Evolutionary conservation across 2,113 vertebrate genomes (phyloP).

Genomic region (Antechinus stuartii): DNA sequence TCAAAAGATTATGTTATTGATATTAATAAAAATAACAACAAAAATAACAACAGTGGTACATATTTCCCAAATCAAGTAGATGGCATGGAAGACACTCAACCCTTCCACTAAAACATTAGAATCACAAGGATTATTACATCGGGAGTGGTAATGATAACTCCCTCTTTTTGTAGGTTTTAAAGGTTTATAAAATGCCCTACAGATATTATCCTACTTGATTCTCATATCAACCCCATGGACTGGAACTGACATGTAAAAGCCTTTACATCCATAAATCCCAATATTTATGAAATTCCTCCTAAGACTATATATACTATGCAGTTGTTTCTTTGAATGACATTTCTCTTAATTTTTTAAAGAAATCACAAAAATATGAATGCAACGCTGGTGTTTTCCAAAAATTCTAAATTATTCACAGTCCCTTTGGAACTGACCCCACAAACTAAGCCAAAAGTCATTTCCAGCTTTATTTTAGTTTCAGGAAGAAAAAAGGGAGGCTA

Average conservation of each 20-base stretch:
- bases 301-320: neutral
- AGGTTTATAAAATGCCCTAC: neutral
- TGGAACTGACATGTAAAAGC: conserved; percentile 26
- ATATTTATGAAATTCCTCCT: conserved; percentile 52
- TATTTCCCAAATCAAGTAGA: neutral
- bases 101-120: conserved; percentile 21
- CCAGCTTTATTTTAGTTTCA: conserved; percentile 18
- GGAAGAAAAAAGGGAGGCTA: neutral
- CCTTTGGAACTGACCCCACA: conserved; percentile 17
- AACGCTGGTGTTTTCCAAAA: conserved; percentile 50
- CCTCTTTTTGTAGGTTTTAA: neutral
- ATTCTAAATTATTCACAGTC: neutral
- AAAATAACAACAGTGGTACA: neutral
- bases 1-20: conserved; percentile 13
- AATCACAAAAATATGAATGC: conserved; percentile 5
- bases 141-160: neutral
- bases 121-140: neutral
- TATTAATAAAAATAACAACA: neutral
- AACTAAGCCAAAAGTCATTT: conserved; percentile 56
- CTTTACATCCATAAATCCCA: neutral
- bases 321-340: conserved; percentile 40
- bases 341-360: conserved; percentile 44
- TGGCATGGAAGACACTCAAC: neutral
- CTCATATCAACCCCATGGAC: neutral
- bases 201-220: neutral